Percentiles rank a stretch among this genome's conserved stretches.
phyloP scores from a whole-genome alignment of 2,888 invertebrate species.

The Morpho helenor region DNA sequence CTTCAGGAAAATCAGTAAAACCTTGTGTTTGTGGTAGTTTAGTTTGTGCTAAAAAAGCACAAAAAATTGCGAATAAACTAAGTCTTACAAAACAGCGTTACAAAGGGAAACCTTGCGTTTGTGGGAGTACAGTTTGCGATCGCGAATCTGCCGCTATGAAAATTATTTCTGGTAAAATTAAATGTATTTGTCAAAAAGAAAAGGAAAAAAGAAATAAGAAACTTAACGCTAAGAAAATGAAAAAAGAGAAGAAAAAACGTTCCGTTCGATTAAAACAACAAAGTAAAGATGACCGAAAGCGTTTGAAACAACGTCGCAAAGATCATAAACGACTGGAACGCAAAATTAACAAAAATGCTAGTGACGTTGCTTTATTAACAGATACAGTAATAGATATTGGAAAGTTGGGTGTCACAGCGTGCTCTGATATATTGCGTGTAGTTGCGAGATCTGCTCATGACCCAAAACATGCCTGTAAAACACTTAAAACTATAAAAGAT shows the following conservation, averaged over 20 bases:
- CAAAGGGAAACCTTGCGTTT: slow-evolving; percentile 25
- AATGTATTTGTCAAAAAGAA: slow-evolving; percentile 19
- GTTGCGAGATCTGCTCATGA: slow-evolving; percentile 28
- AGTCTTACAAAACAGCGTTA: not conserved
- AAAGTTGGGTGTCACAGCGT: slow-evolving; percentile 25
- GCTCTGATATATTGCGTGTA: slow-evolving; percentile 22
- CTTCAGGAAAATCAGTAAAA: slow-evolving; percentile 2
- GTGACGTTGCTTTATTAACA: slow-evolving; percentile 27
- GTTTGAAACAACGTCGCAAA: slow-evolving; percentile 22
- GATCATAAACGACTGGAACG: slow-evolving; percentile 24
- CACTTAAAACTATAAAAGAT: slow-evolving; percentile 23
- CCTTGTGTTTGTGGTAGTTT: slow-evolving; percentile 29
- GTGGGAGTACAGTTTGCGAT: slow-evolving; percentile 31
- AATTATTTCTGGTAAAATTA: slow-evolving; percentile 8
- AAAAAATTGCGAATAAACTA: slow-evolving; percentile 4
- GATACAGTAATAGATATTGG: slow-evolving; percentile 34
- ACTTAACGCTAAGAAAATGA: slow-evolving; percentile 9
- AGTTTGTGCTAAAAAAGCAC: slow-evolving; percentile 19
- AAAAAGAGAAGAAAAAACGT: slow-evolving; percentile 8
- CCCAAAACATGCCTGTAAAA: slow-evolving; percentile 29
- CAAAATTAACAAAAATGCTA: slow-evolving; percentile 25
- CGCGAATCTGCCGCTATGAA: slow-evolving; percentile 25
- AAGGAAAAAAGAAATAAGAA: slow-evolving; percentile 18
- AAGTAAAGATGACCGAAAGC: slow-evolving; percentile 23
- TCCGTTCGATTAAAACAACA: slow-evolving; percentile 19